These are phyloP conservation scores for Fopius arisanus DNA, from an alignment of 1,140 invertebrate genomes.

Conservation along the genomic window DNA sequence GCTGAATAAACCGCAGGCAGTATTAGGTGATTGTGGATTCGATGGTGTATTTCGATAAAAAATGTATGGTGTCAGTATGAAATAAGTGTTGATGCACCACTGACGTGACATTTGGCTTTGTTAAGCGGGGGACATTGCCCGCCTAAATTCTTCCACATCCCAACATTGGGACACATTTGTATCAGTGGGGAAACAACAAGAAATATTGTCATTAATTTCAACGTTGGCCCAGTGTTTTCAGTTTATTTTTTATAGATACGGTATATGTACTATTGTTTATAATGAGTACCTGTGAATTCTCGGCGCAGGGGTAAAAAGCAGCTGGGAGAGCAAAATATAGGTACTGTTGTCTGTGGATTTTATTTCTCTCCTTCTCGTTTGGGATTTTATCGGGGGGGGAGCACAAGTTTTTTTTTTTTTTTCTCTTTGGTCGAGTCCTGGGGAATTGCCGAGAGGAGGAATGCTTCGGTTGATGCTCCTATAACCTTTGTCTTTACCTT, in stretches of 20 bases:
- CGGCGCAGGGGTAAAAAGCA: slow-evolving; percentile 35
- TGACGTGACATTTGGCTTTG: background rate
- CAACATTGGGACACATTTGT: background rate
- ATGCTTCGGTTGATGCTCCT: background rate
- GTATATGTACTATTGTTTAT: slow-evolving; percentile 36
- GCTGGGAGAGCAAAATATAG: slow-evolving; percentile 40
- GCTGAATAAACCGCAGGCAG: slow-evolving; percentile 24
- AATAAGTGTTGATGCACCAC: slow-evolving; percentile 1
- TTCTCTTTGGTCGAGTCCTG: too few species aligned
- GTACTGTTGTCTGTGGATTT: slow-evolving; percentile 32
- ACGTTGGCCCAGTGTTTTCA: background rate
- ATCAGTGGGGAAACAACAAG: slow-evolving; percentile 17
- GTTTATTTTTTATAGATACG: background rate
- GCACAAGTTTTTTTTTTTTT: too few species aligned
- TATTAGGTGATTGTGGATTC: background rate
- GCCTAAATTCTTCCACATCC: slow-evolving; percentile 5
- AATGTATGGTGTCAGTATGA: slow-evolving; percentile 16
- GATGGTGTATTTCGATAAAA: background rate
- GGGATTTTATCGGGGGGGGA: too few species aligned
- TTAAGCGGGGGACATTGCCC: background rate
- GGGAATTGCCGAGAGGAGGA: background rate
- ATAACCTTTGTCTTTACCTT: background rate
- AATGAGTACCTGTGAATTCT: slow-evolving; percentile 36
- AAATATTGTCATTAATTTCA: background rate
- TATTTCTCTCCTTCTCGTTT: background rate